phyloP scores from a whole-genome alignment of 2,888 invertebrate genomes.

The Ptychoptera contaminata region DNA sequence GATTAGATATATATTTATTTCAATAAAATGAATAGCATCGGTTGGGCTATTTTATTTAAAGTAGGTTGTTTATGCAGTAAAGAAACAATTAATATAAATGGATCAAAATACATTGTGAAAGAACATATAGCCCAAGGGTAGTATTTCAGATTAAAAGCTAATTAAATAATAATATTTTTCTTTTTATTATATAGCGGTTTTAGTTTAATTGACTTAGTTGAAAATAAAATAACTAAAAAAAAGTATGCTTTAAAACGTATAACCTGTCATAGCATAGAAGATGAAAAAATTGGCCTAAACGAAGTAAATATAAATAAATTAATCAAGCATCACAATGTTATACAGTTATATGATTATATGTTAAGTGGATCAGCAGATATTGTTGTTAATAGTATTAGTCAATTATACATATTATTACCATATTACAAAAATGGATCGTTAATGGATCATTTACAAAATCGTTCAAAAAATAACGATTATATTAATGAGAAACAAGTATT shows the following conservation, averaged over 20 bases:
- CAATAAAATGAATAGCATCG: constrained; percentile 47
- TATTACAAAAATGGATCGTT: constrained; percentile 65
- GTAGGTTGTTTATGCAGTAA: constrained; percentile 63
- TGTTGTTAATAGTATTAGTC: constrained; percentile 49
- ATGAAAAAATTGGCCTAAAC: constrained; percentile 51
- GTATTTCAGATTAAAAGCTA: not conserved
- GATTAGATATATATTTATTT: constrained; percentile 5
- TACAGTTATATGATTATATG: constrained; percentile 52
- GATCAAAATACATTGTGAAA: constrained; percentile 47
- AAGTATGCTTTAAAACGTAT: constrained; percentile 65
- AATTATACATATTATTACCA: constrained; percentile 57
- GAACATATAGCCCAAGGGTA: constrained; percentile 64
- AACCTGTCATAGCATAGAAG: constrained; percentile 61
- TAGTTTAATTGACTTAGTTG: constrained; percentile 61
- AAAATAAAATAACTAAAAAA: constrained; percentile 46
- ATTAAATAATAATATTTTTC: constrained; percentile 5
- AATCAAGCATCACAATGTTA: constrained; percentile 55
- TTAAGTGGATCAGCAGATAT: constrained; percentile 47
- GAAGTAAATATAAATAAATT: constrained; percentile 60
- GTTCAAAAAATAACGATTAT: constrained; percentile 39
- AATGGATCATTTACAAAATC: constrained; percentile 46
- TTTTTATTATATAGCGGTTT: constrained; percentile 47
- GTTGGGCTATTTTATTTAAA: constrained; percentile 50
- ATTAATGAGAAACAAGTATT: constrained; percentile 49
- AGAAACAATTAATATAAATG: constrained; percentile 53